phyloP scores from a whole-genome alignment of 2,797 vertebrate genomes.

The Malurus splendens region DNA sequence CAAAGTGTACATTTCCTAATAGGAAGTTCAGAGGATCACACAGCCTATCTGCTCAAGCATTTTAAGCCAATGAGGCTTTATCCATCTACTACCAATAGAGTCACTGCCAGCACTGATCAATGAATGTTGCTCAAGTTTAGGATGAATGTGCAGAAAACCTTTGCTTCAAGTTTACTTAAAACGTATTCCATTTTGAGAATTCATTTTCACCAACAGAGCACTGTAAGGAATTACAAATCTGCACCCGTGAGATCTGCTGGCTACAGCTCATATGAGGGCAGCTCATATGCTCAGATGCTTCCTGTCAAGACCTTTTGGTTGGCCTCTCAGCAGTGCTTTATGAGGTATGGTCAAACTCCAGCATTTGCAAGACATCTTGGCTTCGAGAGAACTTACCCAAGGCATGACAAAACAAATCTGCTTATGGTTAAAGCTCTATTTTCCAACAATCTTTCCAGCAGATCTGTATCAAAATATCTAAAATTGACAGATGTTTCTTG shows the following conservation, averaged over 20 bases:
- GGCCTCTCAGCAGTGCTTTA: not conserved
- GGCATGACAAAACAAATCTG: not conserved
- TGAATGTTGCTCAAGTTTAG: not conserved
- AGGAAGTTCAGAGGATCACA: not conserved
- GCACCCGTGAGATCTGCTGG: not conserved
- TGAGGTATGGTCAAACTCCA: not conserved
- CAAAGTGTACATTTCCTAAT: not conserved
- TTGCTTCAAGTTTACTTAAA: not conserved
- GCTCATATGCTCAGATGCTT: not conserved
- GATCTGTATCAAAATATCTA: not conserved
- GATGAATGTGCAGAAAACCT: fast-evolving
- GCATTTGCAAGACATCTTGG: not conserved
- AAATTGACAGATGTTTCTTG: not conserved
- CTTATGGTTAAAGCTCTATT: not conserved
- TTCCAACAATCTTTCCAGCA: not conserved
- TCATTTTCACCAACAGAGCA: not conserved
- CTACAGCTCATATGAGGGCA: fast-evolving
- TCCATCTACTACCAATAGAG: not conserved
- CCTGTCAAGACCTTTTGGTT: not conserved
- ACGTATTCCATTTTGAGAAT: not conserved
- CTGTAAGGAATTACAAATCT: not conserved
- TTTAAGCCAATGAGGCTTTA: not conserved
- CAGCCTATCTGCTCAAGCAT: not conserved
- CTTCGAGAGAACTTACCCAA: not conserved
- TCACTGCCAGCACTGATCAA: not conserved